A percentile compares a stretch with the other conserved stretches of the same genome.
phyloP scores from a whole-genome alignment of 2,113 vertebrate species.

The Trematomus loennbergii region DNA sequence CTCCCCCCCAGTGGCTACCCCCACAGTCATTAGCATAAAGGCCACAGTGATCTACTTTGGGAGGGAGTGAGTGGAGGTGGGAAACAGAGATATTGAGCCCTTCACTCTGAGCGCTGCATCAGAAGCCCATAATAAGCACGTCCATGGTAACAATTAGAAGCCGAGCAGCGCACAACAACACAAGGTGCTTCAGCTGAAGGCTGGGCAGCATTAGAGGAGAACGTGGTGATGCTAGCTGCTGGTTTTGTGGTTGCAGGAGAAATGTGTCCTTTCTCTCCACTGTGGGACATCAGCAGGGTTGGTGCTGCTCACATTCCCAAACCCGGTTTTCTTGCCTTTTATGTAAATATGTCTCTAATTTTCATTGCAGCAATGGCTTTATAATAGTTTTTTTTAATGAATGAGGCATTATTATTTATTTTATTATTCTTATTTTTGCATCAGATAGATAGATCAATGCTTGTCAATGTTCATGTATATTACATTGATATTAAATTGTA shows the following conservation, averaged over 20 bases:
- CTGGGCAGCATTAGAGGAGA: neutral
- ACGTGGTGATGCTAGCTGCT: neutral
- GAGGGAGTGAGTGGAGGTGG: conserved; percentile 43
- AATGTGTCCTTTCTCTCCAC: too few relatives aligned
- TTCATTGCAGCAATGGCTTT: neutral
- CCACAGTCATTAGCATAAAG: conserved; percentile 54
- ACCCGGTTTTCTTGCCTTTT: too few relatives aligned
- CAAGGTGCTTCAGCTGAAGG: neutral
- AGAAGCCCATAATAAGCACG: conserved; percentile 13
- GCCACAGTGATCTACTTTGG: conserved; percentile 46
- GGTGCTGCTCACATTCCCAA: too few relatives aligned
- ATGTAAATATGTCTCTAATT: neutral
- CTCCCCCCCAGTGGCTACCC: neutral
- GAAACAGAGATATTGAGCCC: conserved; percentile 31
- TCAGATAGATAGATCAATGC: too few relatives aligned
- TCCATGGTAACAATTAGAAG: conserved; percentile 8
- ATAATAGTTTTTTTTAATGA: neutral
- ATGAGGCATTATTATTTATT: neutral
- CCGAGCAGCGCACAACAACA: neutral
- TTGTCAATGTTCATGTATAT: too few relatives aligned
- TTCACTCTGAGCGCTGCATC: conserved; percentile 35
- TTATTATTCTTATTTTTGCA: neutral
- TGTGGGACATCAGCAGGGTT: too few relatives aligned
- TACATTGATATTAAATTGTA: too few relatives aligned
- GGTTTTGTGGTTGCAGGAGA: neutral